Conservation (phyloP, 1,140 invertebrate genomes). For the Vanessa tameamea region DNA sequence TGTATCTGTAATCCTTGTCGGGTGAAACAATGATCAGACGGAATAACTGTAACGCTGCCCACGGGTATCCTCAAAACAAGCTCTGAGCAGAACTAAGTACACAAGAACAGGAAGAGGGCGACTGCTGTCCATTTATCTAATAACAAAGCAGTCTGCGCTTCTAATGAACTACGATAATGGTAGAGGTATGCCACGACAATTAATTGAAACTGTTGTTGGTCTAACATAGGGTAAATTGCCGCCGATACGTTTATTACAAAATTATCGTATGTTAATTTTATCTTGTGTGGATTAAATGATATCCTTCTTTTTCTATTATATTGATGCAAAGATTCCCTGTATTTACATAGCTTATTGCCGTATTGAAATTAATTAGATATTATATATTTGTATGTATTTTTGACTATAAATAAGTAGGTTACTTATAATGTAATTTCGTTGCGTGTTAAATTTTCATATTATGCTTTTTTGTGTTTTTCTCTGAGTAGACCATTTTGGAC, state of each 20-base stretch:
- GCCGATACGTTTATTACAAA: not conserved
- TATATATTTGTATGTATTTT: too few relatives aligned
- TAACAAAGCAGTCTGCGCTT: conserved; percentile 34
- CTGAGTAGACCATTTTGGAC: too few relatives aligned
- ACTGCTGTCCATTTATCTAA: conserved; percentile 35
- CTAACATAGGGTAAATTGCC: not conserved
- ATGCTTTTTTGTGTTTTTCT: too few relatives aligned
- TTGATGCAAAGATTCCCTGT: too few relatives aligned
- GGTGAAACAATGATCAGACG: conserved; percentile 20
- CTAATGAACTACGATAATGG: conserved; percentile 35
- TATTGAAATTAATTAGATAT: too few relatives aligned
- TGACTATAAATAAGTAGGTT: too few relatives aligned
- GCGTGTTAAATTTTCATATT: too few relatives aligned
- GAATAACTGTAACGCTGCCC: conserved; percentile 31
- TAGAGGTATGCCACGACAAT: conserved; percentile 28
- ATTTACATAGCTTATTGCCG: too few relatives aligned
- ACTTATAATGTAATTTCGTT: too few relatives aligned
- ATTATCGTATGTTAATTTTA: not conserved
- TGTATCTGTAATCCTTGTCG: not conserved
- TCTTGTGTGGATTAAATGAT: not conserved
- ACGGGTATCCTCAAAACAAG: conserved; percentile 33
- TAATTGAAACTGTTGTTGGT: conserved; percentile 14
- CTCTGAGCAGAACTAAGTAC: conserved; percentile 16
- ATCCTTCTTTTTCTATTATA: too few relatives aligned
- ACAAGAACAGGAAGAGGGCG: conserved; percentile 28